These are phyloP conservation scores for Ciconia stormi DNA, from an alignment of 2,113 vertebrate genomes.

Conservation along the genomic window DNA sequence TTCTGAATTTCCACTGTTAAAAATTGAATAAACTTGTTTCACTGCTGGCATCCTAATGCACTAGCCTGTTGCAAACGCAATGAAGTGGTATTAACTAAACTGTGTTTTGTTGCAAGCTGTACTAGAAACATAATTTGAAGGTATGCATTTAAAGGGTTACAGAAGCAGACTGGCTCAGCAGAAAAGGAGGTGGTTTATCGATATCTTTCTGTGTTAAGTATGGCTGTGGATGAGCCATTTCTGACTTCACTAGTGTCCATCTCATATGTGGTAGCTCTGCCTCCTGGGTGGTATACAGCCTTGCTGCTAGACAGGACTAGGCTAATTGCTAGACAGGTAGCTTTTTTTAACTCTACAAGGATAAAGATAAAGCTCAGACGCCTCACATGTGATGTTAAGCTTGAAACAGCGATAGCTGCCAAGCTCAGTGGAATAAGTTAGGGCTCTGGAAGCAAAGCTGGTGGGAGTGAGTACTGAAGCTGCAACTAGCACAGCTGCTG, in stretches of 20 bases:
- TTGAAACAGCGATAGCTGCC: conserved; percentile 30
- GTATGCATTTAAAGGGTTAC: background rate
- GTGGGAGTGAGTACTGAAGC: background rate
- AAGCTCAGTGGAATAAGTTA: background rate
- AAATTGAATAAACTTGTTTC: background rate
- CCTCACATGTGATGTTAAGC: conserved; percentile 38
- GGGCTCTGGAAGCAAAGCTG: background rate
- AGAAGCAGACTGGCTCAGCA: background rate
- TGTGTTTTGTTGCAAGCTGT: background rate
- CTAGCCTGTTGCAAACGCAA: background rate
- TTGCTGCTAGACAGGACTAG: background rate
- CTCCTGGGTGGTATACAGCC: background rate
- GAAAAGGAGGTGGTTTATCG: background rate
- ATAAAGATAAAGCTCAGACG: conserved; percentile 52
- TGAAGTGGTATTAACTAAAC: background rate
- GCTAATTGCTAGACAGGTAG: conserved; percentile 29
- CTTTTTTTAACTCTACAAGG: conserved; percentile 43
- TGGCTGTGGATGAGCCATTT: background rate
- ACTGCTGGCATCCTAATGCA: background rate
- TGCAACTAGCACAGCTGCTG: background rate
- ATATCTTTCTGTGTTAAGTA: background rate
- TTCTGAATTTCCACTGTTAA: background rate
- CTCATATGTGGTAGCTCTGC: background rate
- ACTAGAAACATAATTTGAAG: background rate
- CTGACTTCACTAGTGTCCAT: background rate